Evolutionary conservation across 2,113 vertebrate genomes (phyloP).

Genomic region (Eubucco bourcierii): DNA sequence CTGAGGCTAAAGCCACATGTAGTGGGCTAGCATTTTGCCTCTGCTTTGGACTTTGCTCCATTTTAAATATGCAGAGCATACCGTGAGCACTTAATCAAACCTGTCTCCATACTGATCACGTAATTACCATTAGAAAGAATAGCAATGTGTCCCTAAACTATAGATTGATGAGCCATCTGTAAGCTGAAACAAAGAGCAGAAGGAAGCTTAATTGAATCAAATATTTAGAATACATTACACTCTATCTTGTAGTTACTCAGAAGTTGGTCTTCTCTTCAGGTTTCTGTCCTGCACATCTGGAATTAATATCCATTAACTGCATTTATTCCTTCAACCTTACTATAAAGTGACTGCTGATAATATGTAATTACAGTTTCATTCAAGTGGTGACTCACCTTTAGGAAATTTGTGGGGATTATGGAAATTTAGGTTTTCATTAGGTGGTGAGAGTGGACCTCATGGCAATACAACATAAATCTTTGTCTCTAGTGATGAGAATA

Average conservation of each 20-base stretch:
- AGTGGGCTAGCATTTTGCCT: background rate
- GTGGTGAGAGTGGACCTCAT: background rate
- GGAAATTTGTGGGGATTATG: constrained; percentile 17
- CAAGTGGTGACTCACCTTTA: background rate
- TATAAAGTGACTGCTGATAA: constrained; percentile 51
- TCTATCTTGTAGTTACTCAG: constrained; percentile 31
- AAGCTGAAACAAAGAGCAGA: constrained; percentile 68
- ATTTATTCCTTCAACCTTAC: constrained; percentile 51
- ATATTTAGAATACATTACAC: constrained; percentile 67
- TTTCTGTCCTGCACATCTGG: constrained; percentile 47
- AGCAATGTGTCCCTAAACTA: constrained; percentile 59
- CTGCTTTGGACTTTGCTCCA: background rate
- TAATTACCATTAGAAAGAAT: constrained; percentile 69
- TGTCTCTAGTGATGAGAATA: background rate
- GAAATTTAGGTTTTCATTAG: constrained; percentile 1
- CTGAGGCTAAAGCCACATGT: background rate
- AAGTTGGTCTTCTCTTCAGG: constrained; percentile 35
- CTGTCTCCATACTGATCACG: constrained; percentile 56
- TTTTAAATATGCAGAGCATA: constrained; percentile 52
- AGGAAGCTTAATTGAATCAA: constrained; percentile 70
- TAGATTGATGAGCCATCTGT: constrained; percentile 70
- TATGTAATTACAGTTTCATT: constrained; percentile 51
- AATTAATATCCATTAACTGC: constrained; percentile 50
- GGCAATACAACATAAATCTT: background rate
- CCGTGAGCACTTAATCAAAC: constrained; percentile 48